Conservation (phyloP, 2,888 invertebrate species). For the Tetanocera ferruginea region DNA sequence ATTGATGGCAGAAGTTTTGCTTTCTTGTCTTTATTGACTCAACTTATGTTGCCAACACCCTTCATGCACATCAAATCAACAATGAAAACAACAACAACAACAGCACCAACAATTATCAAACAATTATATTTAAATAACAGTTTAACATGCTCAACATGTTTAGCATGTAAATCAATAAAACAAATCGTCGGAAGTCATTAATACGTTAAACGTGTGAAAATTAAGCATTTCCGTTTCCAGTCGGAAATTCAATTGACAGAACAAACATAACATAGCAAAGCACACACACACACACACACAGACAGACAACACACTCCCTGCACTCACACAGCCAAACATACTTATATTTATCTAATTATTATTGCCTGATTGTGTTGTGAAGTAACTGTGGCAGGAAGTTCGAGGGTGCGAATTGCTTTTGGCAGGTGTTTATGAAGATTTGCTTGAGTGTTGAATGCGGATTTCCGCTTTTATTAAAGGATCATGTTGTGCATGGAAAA, state of each 20-base stretch:
- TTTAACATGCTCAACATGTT: not conserved
- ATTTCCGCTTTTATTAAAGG: not conserved
- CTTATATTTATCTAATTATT: no score
- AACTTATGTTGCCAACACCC: no score
- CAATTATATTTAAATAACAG: not conserved
- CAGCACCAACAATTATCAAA: not conserved
- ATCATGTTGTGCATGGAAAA: not conserved
- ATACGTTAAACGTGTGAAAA: constrained; percentile 2
- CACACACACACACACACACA: not conserved
- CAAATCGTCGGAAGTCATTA: constrained; percentile 11
- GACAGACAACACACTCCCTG: not conserved
- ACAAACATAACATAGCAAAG: not conserved
- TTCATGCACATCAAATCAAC: not conserved
- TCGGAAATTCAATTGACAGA: constrained; percentile 7
- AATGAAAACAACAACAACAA: not conserved
- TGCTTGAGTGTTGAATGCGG: not conserved
- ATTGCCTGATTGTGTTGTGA: no score
- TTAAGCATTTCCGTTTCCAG: constrained; percentile 3
- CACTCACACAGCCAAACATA: not conserved
- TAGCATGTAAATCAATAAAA: not conserved
- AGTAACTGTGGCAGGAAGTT: not conserved
- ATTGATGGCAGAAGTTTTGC: no score
- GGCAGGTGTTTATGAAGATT: not conserved
- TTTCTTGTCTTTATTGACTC: no score
- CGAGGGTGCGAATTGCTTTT: not conserved